phyloP scores from a whole-genome alignment of 2,797 vertebrate species.

The Danio albolineatus region DNA sequence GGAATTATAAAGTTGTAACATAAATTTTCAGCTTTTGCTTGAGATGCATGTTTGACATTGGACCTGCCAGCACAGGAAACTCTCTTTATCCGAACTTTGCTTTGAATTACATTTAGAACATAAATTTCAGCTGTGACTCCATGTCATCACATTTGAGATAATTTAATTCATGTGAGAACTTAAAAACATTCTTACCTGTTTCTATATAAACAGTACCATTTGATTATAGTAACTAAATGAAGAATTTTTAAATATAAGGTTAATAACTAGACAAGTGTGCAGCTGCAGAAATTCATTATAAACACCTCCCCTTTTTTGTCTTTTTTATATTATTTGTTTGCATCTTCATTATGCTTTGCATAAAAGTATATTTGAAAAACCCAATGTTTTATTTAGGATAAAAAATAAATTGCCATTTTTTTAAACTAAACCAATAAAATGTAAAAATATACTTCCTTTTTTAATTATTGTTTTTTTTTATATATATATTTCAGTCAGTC shows the following conservation, averaged over 20 bases:
- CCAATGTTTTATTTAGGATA: neutral
- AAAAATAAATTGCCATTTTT: neutral
- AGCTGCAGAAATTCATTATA: neutral
- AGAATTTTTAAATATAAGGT: neutral
- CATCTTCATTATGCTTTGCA: neutral
- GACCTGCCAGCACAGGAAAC: conserved; percentile 32
- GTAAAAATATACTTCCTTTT: conserved; percentile 18
- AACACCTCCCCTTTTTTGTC: neutral
- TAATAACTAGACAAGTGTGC: neutral
- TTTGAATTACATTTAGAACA: conserved; percentile 11
- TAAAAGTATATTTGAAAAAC: neutral
- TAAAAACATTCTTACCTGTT: neutral
- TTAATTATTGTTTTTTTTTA: neutral
- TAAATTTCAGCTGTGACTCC: neutral
- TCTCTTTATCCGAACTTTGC: conserved; percentile 31
- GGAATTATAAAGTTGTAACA: conserved; percentile 29
- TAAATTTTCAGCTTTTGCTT: conserved; percentile 71
- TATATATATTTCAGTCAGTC: conserved; percentile 11
- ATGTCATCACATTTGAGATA: conserved; percentile 1
- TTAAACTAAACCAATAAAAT: neutral
- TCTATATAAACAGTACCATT: conserved; percentile 6
- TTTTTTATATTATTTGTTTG: neutral
- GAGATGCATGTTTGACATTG: conserved; percentile 75
- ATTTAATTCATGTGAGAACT: neutral
- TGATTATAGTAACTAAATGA: neutral